These are phyloP conservation scores for Sinella curviseta DNA, from an alignment of 1,140 invertebrate species.

Conservation along the genomic window DNA sequence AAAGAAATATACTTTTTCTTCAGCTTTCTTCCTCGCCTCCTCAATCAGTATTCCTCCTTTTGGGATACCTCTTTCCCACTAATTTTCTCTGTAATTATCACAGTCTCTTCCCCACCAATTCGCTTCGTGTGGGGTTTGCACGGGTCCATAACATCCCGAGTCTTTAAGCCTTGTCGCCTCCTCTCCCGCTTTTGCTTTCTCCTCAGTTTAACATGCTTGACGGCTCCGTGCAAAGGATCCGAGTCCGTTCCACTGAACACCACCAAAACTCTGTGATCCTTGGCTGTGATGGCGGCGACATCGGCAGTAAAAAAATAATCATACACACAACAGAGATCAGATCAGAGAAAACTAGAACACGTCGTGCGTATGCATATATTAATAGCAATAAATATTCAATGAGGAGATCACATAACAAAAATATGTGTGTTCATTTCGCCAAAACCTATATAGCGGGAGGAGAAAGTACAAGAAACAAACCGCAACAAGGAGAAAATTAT, in stretches of 20 bases:
- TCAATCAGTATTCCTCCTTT: conserved; percentile 9
- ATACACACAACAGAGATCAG: neutral
- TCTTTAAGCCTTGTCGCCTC: neutral
- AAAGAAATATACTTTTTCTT: too few species aligned
- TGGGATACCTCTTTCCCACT: neutral
- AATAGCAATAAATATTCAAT: neutral
- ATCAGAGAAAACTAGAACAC: too few species aligned
- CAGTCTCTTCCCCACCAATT: conserved; percentile 15
- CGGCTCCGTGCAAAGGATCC: neutral
- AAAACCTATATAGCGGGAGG: too few species aligned
- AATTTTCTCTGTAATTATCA: conserved; percentile 26
- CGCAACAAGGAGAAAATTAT: too few species aligned
- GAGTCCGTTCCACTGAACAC: neutral
- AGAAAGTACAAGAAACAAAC: too few species aligned
- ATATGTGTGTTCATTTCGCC: too few species aligned
- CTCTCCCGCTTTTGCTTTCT: neutral
- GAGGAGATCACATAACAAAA: too few species aligned
- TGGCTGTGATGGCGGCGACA: neutral
- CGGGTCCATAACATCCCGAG: neutral
- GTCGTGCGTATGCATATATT: too few species aligned
- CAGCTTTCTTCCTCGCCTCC: too few species aligned
- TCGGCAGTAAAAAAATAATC: neutral
- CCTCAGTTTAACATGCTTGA: neutral
- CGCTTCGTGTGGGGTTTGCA: neutral
- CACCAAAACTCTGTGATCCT: conserved; percentile 14